phyloP scores from a whole-genome alignment of 1,140 invertebrate species.

The Brachionus manjavacas region DNA sequence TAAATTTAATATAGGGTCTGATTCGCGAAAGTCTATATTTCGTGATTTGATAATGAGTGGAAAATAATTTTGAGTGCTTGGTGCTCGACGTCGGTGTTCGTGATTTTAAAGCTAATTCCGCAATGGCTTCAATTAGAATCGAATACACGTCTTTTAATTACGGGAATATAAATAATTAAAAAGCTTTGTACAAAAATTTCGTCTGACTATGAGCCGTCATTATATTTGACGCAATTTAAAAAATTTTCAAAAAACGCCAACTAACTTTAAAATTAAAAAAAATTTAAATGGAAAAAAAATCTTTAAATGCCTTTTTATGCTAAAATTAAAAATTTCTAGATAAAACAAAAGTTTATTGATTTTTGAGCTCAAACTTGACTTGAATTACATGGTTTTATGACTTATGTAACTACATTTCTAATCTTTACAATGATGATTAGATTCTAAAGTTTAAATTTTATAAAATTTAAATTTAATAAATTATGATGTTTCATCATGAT shows the following conservation, averaged over 20 bases:
- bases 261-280: too few relatives aligned
- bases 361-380: not conserved
- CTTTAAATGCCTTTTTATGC: too few relatives aligned
- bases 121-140: not conserved
- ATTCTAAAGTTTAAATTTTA: conserved; percentile 1
- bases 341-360: not conserved
- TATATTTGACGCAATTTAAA: not conserved
- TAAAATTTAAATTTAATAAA: not conserved
- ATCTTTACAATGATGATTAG: not conserved
- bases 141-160: not conserved
- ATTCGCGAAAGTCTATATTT: not conserved
- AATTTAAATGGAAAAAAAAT: too few relatives aligned
- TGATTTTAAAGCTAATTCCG: not conserved
- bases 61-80: not conserved
- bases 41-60: not conserved
- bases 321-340: too few relatives aligned
- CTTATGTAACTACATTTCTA: not conserved
- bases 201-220: too few relatives aligned
- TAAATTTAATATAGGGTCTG: not conserved
- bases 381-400: not conserved
- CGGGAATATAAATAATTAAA: not conserved
- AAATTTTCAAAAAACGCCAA: too few relatives aligned
- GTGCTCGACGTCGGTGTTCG: not conserved
- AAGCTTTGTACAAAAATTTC: not conserved
- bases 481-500: not conserved